Evolutionary conservation across 92 coral and sea anemone species (phyloP).

Genomic region (Paramuricea clavata): DNA sequence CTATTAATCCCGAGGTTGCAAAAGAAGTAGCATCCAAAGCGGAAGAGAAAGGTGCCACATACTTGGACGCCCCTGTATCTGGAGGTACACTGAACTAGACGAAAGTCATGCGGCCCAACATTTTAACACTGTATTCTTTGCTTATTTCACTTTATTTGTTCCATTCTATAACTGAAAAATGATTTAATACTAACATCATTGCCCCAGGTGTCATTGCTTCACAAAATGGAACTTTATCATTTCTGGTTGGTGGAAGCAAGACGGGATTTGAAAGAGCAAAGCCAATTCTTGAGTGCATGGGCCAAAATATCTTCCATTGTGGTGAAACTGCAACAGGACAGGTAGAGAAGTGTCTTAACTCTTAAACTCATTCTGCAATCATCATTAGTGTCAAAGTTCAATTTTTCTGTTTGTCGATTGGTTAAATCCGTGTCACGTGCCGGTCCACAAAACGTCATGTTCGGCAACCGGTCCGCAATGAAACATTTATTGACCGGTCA

Average conservation of each 20-base stretch:
- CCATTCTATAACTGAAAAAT: neutral
- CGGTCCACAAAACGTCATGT: no score
- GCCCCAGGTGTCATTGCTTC: slow-evolving; percentile 93
- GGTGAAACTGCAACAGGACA: slow-evolving; percentile 94
- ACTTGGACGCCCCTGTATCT: slow-evolving; percentile 96
- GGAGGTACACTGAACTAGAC: slow-evolving; percentile 81
- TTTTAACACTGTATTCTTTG: no score
- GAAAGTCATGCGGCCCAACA: no score
- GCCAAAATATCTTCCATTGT: slow-evolving; percentile 90
- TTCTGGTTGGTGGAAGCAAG: slow-evolving; percentile 97
- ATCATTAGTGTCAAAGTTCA: no score
- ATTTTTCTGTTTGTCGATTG: no score
- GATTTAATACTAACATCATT: neutral
- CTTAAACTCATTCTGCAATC: no score
- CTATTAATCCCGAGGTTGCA: slow-evolving; percentile 93
- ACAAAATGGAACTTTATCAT: slow-evolving; percentile 89
- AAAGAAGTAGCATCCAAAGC: slow-evolving; percentile 83
- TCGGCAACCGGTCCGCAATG: no score
- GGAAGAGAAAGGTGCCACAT: slow-evolving; percentile 77
- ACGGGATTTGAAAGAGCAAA: slow-evolving; percentile 84
- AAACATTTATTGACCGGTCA: no score
- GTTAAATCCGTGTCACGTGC: no score
- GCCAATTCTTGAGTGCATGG: slow-evolving; percentile 85
- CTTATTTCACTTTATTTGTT: no score
- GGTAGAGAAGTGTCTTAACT: no score